Evolutionary conservation across 1,140 invertebrate genomes (phyloP), one percentile per base, ranked within the genome.

Genomic region (Orussus abietinus): DNA sequence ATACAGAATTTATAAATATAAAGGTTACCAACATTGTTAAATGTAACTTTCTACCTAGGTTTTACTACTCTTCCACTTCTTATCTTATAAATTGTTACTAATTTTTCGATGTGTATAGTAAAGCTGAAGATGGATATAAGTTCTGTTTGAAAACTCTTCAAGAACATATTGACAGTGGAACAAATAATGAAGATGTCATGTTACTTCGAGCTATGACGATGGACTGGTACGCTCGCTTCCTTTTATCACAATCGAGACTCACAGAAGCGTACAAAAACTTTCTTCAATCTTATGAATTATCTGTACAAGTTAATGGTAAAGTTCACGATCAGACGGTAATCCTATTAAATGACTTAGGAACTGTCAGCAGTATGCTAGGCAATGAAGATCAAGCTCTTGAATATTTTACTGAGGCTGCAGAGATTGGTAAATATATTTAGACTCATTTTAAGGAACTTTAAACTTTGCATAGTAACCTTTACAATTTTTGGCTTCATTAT

Each of bases 331-430:
- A 92, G 62, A 81, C 80, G 45, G 79, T 90, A 12, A 70, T 90
- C 14, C 74, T 94, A 25, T 64, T 94, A 5, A 95, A 93, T 77
- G 88, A 95, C 65, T 75, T 95, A 40, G 91, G 86, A 22, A 86
- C 84, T 30, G 77, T 88, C 7, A 81, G 78, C 45, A 81, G 80
- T 70, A 52, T 79, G 55, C 74, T 72, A 73, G 72, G 83, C 45
- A 78, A 88, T 45, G 73, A 81, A 45, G 77, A 83, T 29, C 74
- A 79, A 46, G 88, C 91, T 19, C 78, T 88, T 51, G 55, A 75
- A 18, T 85, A 83, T 61, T 77, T 95, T 28, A 74, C 78, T 48
- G 69, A 83, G 67, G 91, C 90, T 3, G 76, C 86, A 35, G 64
- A 80, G 49, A 64, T 86, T 45, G 87, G 84, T 47, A 68, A 74